Base-by-base conservation (phyloP, 2,113 vertebrate species). In the Tympanuchus pallidicinctus region DNA sequence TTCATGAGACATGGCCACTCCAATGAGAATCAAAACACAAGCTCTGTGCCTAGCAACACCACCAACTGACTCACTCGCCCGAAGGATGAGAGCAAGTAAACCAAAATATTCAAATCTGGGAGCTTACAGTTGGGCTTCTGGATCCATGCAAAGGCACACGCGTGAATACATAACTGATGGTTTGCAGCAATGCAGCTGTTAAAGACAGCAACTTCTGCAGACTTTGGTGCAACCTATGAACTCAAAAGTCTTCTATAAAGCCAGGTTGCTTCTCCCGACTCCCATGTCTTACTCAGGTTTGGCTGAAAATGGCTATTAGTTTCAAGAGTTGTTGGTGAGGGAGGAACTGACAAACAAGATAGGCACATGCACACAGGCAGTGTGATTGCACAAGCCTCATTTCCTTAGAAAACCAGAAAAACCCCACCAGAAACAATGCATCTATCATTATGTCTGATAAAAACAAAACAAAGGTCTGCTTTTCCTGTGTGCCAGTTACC, bases 321-420 rank as follows among this genome's bases (percentile, higher is more conserved):
- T 86, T 88, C 69, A 74, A 64, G 34, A 2, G 2, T 8, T 88
- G 25, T 8, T 82, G 72, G 65, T 40, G 61, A 81, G 38, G 81
- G 75, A 92, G 71, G 78, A 93, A 94, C 71, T 69, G 63, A 88
- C 88, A 82, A 63, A 48, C 66, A 54, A 75, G 72, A 80, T 28
- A 81, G 79, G 88, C 93, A 93, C 90, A 92, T 27, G 69, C 72
- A 93, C 82, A 77, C 86, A 93, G 36, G 76, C 90, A 13, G 5
- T 9, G 40, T 0, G 3, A 96, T 96, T 96, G 95, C 95, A 90
- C 70, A 95, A 96, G 83, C 52, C 86, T 88, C 32, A 90, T 96
- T 96, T 96, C 96, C 96, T 96, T 93, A 95, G 88, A 96, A 96
- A 94, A 96, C 80, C 92, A 96, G 86, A 93, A 95, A 92, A 94